phyloP scores from a whole-genome alignment of 2,113 vertebrate genomes.

The Plecturocebus donacophilus region DNA sequence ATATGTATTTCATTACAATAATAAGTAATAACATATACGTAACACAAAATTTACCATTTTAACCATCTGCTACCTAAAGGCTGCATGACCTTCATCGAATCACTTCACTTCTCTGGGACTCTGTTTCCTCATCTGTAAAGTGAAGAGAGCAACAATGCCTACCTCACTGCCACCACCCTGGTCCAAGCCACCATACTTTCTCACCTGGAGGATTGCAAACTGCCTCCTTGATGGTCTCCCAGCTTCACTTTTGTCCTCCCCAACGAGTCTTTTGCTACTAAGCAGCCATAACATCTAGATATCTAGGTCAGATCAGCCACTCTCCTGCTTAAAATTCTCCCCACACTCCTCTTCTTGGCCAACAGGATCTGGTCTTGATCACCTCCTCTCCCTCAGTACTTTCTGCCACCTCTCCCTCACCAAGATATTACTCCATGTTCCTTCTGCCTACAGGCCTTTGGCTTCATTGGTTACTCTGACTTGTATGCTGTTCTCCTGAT shows the following conservation, averaged over 20 bases:
- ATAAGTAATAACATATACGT: background rate
- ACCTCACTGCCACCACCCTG: background rate
- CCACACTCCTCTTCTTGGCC: background rate
- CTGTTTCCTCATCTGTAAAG: background rate
- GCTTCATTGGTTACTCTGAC: too few species aligned
- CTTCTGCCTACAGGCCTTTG: background rate
- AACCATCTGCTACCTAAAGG: background rate
- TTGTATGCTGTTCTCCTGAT: accelerated
- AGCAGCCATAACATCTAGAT: background rate
- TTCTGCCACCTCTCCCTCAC: too few species aligned
- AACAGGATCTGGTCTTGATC: background rate
- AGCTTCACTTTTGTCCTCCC: background rate
- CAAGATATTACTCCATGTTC: background rate
- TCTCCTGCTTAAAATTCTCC: background rate
- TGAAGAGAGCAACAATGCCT: too few species aligned
- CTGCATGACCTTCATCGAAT: background rate
- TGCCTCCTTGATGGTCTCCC: background rate
- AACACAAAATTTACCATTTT: background rate
- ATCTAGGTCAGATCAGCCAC: background rate
- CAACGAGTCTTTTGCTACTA: background rate
- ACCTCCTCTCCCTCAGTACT: accelerated
- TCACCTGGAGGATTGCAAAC: background rate
- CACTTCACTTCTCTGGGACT: background rate
- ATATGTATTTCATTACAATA: background rate
- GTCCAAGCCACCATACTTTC: background rate